Evolutionary conservation across 2,113 vertebrate genomes (phyloP).

Genomic region (Myotis davidii): DNA sequence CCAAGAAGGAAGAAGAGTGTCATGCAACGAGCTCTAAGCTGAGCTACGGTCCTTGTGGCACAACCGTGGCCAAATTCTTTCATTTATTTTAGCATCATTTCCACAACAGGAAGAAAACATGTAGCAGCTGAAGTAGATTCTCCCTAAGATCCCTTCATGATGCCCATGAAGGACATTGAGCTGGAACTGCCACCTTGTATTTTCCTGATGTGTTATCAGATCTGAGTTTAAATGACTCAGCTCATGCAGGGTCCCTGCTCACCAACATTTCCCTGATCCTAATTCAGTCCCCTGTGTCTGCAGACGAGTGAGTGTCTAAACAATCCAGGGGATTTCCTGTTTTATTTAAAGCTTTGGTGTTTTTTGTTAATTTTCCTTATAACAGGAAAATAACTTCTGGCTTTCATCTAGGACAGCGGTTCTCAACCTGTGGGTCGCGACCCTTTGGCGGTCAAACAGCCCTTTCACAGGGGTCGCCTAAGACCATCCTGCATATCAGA

Average conservation of each 20-base stretch:
- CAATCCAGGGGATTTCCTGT: constrained; percentile 3
- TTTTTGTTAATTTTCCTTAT: not conserved
- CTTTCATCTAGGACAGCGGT: constrained; percentile 13
- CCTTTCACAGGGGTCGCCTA: no score
- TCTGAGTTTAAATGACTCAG: not conserved
- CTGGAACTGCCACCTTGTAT: not conserved
- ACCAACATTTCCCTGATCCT: not conserved
- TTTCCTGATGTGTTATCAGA: not conserved
- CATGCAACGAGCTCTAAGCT: not conserved
- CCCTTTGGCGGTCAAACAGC: no score
- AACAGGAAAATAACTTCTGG: not conserved
- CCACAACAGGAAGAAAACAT: not conserved
- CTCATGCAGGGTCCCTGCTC: not conserved
- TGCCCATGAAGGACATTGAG: not conserved
- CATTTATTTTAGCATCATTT: not conserved
- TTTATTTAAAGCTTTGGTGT: constrained; percentile 41
- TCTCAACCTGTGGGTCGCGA: no score
- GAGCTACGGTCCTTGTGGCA: not conserved
- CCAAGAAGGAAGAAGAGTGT: not conserved
- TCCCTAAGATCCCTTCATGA: not conserved
- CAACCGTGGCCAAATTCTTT: not conserved
- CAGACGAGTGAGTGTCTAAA: not conserved
- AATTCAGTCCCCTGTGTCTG: not conserved
- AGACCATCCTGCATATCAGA: no score
- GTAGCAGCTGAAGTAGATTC: not conserved